phyloP scores from a whole-genome alignment of 2,113 vertebrate species.

The Lynx canadensis region DNA sequence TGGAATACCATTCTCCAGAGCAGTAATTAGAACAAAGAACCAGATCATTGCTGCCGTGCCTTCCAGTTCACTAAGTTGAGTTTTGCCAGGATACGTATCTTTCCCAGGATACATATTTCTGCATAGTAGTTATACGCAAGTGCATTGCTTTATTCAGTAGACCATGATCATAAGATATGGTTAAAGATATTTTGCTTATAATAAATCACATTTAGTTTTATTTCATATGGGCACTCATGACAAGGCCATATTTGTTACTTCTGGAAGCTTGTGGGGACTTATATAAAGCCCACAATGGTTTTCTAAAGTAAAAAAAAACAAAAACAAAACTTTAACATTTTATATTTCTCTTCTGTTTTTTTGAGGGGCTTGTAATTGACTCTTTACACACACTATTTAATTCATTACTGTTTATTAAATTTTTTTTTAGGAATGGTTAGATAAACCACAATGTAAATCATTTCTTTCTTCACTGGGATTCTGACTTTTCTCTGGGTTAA shows the following conservation, averaged over 20 bases:
- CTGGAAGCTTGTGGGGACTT: not conserved
- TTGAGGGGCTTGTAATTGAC: not conserved
- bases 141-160: not conserved
- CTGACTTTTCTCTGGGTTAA: not conserved
- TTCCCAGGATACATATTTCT: not conserved
- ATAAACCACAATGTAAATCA: not conserved
- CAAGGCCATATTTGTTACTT: not conserved
- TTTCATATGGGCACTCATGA: not conserved
- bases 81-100: not conserved
- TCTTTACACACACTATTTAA: not conserved
- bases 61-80: not conserved
- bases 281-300: not conserved
- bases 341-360: not conserved
- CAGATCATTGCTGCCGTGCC: not conserved
- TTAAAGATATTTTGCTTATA: not conserved
- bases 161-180: not conserved
- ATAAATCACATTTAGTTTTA: not conserved
- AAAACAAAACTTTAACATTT: not conserved
- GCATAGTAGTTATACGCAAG: not conserved
- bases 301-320: conserved; percentile 36
- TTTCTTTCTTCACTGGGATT: not conserved
- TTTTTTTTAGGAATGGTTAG: not conserved
- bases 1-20: not conserved
- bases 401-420: not conserved
- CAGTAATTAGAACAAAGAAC: not conserved